Percentiles rank a stretch among this genome's conserved stretches.
These are phyloP conservation scores for Clarias fuscus DNA, from an alignment of 2,797 vertebrate species.

Conservation along the genomic window DNA sequence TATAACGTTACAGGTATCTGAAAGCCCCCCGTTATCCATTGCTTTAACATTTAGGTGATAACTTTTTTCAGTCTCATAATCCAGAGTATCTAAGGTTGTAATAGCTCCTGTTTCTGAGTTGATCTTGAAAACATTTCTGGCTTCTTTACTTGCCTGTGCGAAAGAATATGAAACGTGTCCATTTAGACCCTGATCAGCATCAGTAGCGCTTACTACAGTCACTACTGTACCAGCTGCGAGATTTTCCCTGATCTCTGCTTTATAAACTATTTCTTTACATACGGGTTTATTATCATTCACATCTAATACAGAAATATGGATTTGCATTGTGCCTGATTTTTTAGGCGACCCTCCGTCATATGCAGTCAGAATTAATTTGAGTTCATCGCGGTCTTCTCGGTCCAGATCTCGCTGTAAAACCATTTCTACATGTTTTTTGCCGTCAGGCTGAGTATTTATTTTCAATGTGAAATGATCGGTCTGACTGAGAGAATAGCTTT, in stretches of 20 bases:
- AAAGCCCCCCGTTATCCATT: constrained; percentile 57
- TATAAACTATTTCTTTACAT: constrained; percentile 73
- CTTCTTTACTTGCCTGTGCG: constrained; percentile 1
- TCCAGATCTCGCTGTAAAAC: constrained; percentile 69
- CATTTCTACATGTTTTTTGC: constrained; percentile 65
- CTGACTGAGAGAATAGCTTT: constrained; percentile 60
- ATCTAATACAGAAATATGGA: constrained; percentile 76
- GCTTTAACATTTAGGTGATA: constrained; percentile 64
- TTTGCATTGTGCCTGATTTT: constrained; percentile 68
- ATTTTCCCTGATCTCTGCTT: constrained; percentile 70
- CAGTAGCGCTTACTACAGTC: constrained; percentile 70
- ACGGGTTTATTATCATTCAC: constrained; percentile 78
- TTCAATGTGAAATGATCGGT: constrained; percentile 64
- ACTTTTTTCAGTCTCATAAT: constrained; percentile 63
- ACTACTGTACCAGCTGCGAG: constrained; percentile 66
- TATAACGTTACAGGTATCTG: constrained; percentile 60
- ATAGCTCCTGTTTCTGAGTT: constrained; percentile 60
- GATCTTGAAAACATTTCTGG: constrained; percentile 59
- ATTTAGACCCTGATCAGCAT: constrained; percentile 72
- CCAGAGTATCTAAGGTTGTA: constrained; percentile 56
- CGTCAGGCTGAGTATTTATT: constrained; percentile 46
- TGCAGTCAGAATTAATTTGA: constrained; percentile 71
- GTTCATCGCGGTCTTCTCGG: constrained; percentile 63
- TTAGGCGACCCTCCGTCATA: constrained; percentile 77
- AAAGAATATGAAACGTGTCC: constrained; percentile 63